Conservation (phyloP, 1,140 invertebrate species). For the Tetramorium simillimum region DNA sequence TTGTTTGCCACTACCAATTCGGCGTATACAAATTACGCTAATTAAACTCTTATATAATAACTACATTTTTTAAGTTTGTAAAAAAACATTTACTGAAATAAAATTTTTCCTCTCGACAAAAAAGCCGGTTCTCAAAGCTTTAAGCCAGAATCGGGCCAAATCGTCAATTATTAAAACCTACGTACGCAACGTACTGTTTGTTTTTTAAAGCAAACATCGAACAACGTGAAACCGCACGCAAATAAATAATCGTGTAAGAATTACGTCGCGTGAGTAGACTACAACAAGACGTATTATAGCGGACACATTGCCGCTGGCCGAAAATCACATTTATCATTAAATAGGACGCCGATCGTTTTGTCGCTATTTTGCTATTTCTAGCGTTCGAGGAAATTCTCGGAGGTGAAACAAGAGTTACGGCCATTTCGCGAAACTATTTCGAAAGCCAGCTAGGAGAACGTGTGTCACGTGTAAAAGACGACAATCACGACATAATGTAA, state of each 20-base stretch:
- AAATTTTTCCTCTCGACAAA: no score
- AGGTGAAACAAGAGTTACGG: constrained; percentile 57
- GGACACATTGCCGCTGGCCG: neutral
- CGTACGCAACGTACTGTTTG: neutral
- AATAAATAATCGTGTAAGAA: neutral
- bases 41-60: no score
- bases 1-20: no score
- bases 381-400: constrained; percentile 42
- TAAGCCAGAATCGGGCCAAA: neutral
- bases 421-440: constrained; percentile 64
- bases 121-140: no score
- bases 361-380: constrained; percentile 42
- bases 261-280: neutral
- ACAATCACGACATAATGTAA: constrained; percentile 24
- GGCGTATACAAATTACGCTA: no score
- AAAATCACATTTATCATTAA: neutral
- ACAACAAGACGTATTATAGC: constrained; percentile 18
- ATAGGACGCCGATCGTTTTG: constrained; percentile 19
- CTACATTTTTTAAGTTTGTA: no score
- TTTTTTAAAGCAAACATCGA: neutral
- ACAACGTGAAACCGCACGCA: neutral
- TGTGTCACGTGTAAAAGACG: constrained; percentile 18
- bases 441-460: constrained; percentile 48
- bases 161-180: neutral
- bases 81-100: no score